Percentiles rank a stretch among this genome's conserved stretches.
These are phyloP conservation scores for Archegozetes longisetosus DNA, from an alignment of 1,140 invertebrate species.

Conservation along the genomic window DNA sequence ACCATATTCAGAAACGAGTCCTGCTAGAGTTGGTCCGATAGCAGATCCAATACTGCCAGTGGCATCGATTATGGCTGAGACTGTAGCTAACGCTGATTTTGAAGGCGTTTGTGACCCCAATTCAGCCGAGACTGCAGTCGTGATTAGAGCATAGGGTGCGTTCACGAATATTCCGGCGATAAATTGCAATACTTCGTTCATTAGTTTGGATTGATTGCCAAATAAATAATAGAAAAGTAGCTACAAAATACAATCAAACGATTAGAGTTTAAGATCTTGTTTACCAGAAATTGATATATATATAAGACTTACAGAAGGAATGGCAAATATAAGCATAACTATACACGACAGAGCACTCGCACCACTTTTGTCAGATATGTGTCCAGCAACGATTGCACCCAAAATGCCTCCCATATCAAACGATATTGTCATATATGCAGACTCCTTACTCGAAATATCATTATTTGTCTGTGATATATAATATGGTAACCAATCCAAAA, in stretches of 20 bases:
- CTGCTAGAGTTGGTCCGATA: constrained; percentile 71
- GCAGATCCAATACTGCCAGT: constrained; percentile 79
- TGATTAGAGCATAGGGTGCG: constrained; percentile 87
- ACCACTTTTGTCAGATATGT: constrained; percentile 60
- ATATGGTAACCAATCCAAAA: constrained; percentile 82
- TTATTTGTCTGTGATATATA: constrained; percentile 33
- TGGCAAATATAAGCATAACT: constrained; percentile 56
- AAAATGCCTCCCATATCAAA: constrained; percentile 80
- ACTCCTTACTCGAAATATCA: constrained; percentile 26
- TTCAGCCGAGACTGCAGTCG: constrained; percentile 86
- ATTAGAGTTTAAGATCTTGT: not conserved
- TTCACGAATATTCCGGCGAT: constrained; percentile 70
- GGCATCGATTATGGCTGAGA: constrained; percentile 91
- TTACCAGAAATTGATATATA: not conserved
- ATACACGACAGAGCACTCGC: constrained; percentile 70
- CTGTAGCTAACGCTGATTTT: constrained; percentile 76
- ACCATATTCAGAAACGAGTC: constrained; percentile 44
- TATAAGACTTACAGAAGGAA: constrained; percentile 50
- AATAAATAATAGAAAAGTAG: constrained; percentile 58
- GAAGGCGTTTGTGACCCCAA: constrained; percentile 74
- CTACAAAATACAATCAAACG: constrained; percentile 34
- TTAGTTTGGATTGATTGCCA: constrained; percentile 40
- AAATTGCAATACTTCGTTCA: constrained; percentile 50
- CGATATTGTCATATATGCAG: constrained; percentile 67
- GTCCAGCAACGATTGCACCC: constrained; percentile 73